Percentiles rank a stretch among this genome's conserved stretches.
These are phyloP conservation scores for Leucoraja ocellata DNA, from an alignment of 2,797 vertebrate species.

Conservation along the genomic window DNA sequence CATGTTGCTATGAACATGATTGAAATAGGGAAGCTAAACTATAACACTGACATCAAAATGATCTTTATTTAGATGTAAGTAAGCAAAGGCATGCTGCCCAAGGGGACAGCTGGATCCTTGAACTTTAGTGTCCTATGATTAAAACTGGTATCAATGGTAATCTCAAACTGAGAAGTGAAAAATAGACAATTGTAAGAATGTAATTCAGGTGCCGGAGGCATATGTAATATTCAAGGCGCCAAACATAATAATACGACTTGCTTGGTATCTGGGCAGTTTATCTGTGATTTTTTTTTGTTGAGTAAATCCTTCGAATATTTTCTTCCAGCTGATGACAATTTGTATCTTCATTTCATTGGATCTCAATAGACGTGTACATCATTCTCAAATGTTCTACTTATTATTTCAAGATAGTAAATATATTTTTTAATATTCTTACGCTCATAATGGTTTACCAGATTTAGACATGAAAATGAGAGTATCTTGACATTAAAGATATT, in stretches of 20 bases:
- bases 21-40: background rate
- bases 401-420: constrained; percentile 4
- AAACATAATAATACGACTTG: background rate
- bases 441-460: background rate
- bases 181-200: background rate
- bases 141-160: background rate
- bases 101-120: background rate
- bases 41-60: background rate
- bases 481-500: background rate
- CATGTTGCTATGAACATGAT: background rate
- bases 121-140: background rate
- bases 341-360: background rate
- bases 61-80: background rate
- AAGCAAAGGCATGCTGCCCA: background rate
- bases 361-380: background rate
- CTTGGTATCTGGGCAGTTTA: background rate
- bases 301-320: background rate
- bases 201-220: background rate
- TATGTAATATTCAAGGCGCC: background rate
- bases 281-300: too few species aligned
- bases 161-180: background rate
- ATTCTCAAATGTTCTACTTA: background rate
- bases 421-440: background rate
- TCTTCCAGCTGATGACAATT: background rate
- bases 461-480: background rate